These are phyloP conservation scores for Biston betularia DNA, from an alignment of 2,888 invertebrate genomes.

Conservation along the genomic window DNA sequence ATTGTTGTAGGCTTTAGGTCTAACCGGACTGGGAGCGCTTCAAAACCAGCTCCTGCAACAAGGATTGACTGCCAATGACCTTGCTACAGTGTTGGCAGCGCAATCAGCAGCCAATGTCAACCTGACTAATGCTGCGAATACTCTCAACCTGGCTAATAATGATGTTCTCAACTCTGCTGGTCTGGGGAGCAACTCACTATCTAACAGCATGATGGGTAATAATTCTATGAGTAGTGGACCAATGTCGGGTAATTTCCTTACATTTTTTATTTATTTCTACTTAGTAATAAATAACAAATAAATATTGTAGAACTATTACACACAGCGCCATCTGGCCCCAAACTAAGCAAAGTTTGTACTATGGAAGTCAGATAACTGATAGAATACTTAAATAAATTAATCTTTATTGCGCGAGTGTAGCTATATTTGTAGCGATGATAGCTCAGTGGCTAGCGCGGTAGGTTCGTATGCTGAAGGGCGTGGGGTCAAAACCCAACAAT, in stretches of 20 bases:
- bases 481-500: too few relatives aligned
- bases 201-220: slow-evolving; percentile 62
- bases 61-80: slow-evolving; percentile 77
- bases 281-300: too few relatives aligned
- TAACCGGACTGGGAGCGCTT: slow-evolving; percentile 78
- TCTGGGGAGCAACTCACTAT: slow-evolving; percentile 57
- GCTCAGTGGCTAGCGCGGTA: too few relatives aligned
- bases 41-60: slow-evolving; percentile 82
- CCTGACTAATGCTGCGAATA: slow-evolving; percentile 61
- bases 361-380: too few relatives aligned
- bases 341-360: too few relatives aligned
- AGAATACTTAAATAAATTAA: too few relatives aligned
- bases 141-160: slow-evolving; percentile 59
- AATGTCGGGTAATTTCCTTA: slow-evolving; percentile 62
- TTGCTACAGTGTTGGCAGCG: slow-evolving; percentile 73
- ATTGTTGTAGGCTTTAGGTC: slow-evolving; percentile 72
- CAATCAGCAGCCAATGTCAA: slow-evolving; percentile 65
- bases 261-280: too few relatives aligned
- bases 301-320: too few relatives aligned
- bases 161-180: slow-evolving; percentile 58
- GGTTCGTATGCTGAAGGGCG: too few relatives aligned
- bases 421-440: too few relatives aligned
- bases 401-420: too few relatives aligned
- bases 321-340: too few relatives aligned
- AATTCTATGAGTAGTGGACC: slow-evolving; percentile 72